Conservation (phyloP, 2,113 vertebrate genomes). For the Mixornis gularis region DNA sequence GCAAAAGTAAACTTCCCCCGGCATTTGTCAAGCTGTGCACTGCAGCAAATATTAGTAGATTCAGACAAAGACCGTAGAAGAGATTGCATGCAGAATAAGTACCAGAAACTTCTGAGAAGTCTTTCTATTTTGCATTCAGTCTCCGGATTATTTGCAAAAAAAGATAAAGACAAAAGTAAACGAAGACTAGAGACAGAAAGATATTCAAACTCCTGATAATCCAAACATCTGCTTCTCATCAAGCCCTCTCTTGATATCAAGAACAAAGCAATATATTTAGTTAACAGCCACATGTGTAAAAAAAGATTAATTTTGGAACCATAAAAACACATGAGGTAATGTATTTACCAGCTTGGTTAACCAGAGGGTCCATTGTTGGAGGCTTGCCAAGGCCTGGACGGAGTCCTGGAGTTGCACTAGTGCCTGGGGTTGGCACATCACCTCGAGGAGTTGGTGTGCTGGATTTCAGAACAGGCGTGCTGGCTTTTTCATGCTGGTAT, state of each 20-base stretch:
- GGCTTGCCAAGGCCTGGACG: constrained; percentile 88
- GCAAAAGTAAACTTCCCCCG: background rate
- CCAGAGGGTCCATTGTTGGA: constrained; percentile 87
- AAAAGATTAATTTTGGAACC: background rate
- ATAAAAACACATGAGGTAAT: background rate
- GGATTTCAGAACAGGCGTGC: constrained; percentile 91
- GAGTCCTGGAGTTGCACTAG: constrained; percentile 86
- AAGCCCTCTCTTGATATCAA: constrained; percentile 17
- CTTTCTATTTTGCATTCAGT: constrained; percentile 14
- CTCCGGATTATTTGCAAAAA: constrained; percentile 52
- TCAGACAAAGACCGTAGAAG: constrained; percentile 22
- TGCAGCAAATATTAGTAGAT: constrained; percentile 40
- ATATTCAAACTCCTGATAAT: constrained; percentile 54
- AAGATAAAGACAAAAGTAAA: constrained; percentile 58
- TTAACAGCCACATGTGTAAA: background rate
- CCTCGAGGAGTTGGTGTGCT: constrained; percentile 92
- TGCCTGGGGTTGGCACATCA: constrained; percentile 88
- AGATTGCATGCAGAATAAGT: constrained; percentile 24
- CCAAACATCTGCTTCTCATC: constrained; percentile 64
- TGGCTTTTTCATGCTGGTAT: constrained; percentile 91
- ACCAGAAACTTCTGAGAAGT: constrained; percentile 54
- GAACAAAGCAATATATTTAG: background rate
- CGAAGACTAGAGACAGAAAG: constrained; percentile 14
- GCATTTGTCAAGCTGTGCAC: background rate
- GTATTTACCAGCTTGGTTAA: constrained; percentile 87